These are phyloP conservation scores for Pygmarrhopalites habei DNA, from an alignment of 1,140 invertebrate genomes.

Conservation along the genomic window DNA sequence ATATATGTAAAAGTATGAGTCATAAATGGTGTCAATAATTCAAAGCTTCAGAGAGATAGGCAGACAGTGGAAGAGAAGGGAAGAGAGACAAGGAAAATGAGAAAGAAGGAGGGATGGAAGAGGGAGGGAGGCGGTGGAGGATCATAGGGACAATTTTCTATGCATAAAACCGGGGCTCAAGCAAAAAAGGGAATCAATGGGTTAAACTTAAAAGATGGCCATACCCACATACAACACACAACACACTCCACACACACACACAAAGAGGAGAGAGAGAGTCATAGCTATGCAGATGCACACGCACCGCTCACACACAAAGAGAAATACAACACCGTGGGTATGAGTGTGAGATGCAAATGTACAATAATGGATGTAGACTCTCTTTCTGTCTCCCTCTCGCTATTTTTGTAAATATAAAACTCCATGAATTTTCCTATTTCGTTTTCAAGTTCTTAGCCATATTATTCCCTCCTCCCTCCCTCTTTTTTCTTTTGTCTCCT, in stretches of 20 bases:
- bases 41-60: neutral
- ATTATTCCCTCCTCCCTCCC: conserved; percentile 11
- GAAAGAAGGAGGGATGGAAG: conserved; percentile 9
- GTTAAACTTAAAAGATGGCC: conserved; percentile 4
- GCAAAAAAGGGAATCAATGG: too few relatives aligned
- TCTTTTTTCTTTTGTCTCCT: conserved; percentile 20
- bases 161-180: too few relatives aligned
- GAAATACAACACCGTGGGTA: neutral
- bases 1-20: conserved; percentile 32
- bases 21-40: conserved; percentile 38
- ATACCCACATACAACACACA: neutral
- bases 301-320: conserved; percentile 19
- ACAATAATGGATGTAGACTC: conserved; percentile 31
- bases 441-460: neutral
- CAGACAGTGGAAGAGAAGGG: neutral
- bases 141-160: neutral
- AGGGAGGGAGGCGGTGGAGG: neutral
- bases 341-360: conserved; percentile 33
- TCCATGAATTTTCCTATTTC: conserved; percentile 14
- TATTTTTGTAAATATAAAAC: conserved; percentile 32
- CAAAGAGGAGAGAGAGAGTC: neutral
- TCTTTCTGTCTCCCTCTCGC: conserved; percentile 13
- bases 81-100: conserved; percentile 12
- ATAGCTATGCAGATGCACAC: neutral
- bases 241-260: neutral